Conservation (phyloP, 2,888 invertebrate genomes). For the Ditula angustiorana region DNA sequence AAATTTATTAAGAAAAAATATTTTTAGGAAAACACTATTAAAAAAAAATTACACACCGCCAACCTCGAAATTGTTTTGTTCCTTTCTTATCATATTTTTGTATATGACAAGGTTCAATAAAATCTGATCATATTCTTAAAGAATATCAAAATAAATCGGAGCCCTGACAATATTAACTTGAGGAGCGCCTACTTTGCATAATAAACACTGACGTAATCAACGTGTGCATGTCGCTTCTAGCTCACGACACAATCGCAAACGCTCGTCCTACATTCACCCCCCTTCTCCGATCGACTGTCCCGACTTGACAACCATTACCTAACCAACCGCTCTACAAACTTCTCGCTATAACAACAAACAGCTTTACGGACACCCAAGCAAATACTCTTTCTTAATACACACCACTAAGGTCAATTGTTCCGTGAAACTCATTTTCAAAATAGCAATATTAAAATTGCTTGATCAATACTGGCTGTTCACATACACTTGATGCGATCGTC, state of each 20-base stretch:
- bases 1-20: too few species aligned
- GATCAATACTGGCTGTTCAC: slow-evolving; percentile 69
- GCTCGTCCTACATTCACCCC: slow-evolving; percentile 80
- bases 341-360: slow-evolving; percentile 55
- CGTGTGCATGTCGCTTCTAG: slow-evolving; percentile 61
- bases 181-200: slow-evolving; percentile 42
- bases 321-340: slow-evolving; percentile 77
- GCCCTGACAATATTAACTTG: slow-evolving; percentile 17
- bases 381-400: slow-evolving; percentile 49
- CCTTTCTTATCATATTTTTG: too few species aligned
- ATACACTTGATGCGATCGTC: slow-evolving; percentile 71
- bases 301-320: slow-evolving; percentile 78
- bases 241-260: slow-evolving; percentile 43
- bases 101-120: background rate
- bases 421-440: slow-evolving; percentile 43
- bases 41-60: too few species aligned
- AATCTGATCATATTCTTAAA: background rate
- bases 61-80: too few species aligned
- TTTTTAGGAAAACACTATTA: too few species aligned
- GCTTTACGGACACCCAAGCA: slow-evolving; percentile 41
- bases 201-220: slow-evolving; percentile 50
- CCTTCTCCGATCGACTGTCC: slow-evolving; percentile 77
- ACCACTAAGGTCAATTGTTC: slow-evolving; percentile 59
- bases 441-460: slow-evolving; percentile 61
- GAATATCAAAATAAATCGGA: background rate